phyloP scores from a whole-genome alignment of 1,140 invertebrate genomes.

The Drosophila watanabei region DNA sequence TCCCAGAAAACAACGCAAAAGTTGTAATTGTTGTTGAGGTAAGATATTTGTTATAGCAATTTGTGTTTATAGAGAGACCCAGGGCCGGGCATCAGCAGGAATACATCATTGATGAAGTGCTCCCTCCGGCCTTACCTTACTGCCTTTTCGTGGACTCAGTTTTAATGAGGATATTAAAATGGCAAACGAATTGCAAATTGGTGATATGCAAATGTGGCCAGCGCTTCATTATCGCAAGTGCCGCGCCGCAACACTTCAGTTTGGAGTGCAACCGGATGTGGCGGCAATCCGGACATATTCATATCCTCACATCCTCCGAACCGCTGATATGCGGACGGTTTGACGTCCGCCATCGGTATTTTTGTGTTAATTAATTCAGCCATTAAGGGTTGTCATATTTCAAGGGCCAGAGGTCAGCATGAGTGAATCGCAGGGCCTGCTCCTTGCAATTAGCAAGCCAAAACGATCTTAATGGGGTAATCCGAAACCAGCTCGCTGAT shows the following conservation, averaged over 20 bases:
- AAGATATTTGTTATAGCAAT: constrained; percentile 65
- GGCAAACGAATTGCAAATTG: constrained; percentile 46
- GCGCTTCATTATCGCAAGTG: constrained; percentile 68
- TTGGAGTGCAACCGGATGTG: constrained; percentile 48
- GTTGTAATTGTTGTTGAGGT: constrained; percentile 81
- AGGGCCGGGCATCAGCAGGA: constrained; percentile 1
- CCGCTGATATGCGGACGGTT: constrained; percentile 29
- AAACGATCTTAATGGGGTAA: constrained; percentile 53
- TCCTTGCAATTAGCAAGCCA: constrained; percentile 28
- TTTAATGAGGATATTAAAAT: constrained; percentile 34
- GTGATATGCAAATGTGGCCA: constrained; percentile 59
- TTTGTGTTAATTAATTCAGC: constrained; percentile 77
- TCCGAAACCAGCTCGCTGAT: constrained; percentile 40
- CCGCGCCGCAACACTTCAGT: constrained; percentile 60
- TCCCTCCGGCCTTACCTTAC: not conserved
- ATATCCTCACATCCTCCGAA: constrained; percentile 31
- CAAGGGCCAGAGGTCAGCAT: constrained; percentile 29
- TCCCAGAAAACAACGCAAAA: constrained; percentile 48
- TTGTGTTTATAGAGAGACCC: constrained; percentile 42
- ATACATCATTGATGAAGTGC: constrained; percentile 49
- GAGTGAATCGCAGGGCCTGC: constrained; percentile 22
- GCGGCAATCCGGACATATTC: constrained; percentile 51
- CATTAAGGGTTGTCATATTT: constrained; percentile 74
- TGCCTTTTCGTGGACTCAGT: constrained; percentile 5
- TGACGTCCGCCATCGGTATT: constrained; percentile 43